Evolutionary conservation across 2,113 vertebrate genomes (phyloP).

Genomic region (Scomber scombrus): DNA sequence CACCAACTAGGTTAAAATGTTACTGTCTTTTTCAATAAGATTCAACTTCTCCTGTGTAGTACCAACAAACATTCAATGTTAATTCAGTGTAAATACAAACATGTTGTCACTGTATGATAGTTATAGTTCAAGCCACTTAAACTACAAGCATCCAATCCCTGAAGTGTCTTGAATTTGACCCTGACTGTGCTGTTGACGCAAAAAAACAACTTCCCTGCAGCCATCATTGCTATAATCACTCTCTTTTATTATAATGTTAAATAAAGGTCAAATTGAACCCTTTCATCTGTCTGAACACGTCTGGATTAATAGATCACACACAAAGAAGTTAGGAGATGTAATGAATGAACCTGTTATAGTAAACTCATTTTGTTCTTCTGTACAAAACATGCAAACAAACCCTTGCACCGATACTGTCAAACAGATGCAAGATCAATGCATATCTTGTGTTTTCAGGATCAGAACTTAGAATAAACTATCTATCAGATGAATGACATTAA

Average conservation of each 20-base stretch:
- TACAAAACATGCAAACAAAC: conserved; percentile 1
- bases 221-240: background rate
- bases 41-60: background rate
- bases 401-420: background rate
- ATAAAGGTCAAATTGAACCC: background rate
- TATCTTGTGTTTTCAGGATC: background rate
- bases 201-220: background rate
- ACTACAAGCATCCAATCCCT: background rate
- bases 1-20: conserved; percentile 38
- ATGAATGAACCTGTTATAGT: background rate
- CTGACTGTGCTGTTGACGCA: background rate
- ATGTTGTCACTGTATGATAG: background rate
- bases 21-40: background rate
- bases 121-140: background rate
- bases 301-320: background rate
- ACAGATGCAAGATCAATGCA: background rate
- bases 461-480: background rate
- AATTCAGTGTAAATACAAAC: background rate
- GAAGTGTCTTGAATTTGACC: conserved; percentile 25
- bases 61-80: background rate
- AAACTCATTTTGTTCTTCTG: background rate
- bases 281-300: conserved; percentile 4
- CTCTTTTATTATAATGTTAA: background rate
- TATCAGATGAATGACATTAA: background rate
- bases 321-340: background rate